These are phyloP conservation scores for Chromoteleia sp. DNA, from an alignment of 2,888 invertebrate species.

Conservation along the genomic window DNA sequence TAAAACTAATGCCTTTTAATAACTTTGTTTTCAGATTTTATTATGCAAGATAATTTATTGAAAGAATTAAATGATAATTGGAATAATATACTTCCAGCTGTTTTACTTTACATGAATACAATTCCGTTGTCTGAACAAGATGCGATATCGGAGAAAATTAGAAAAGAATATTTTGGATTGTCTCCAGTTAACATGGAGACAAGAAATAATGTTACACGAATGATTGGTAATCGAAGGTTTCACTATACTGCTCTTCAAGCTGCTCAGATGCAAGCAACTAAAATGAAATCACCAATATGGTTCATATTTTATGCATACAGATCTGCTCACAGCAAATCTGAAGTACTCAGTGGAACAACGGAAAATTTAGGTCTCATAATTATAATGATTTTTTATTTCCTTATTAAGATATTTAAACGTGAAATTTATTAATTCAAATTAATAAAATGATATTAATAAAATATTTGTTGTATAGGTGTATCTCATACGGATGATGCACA, in stretches of 20 bases:
- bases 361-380: conserved; percentile 86
- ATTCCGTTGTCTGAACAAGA: conserved; percentile 85
- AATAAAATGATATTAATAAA: too few species aligned
- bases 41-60: conserved; percentile 84
- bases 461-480: too few species aligned
- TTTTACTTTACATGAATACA: conserved; percentile 88
- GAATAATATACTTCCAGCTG: conserved; percentile 87
- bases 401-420: too few species aligned
- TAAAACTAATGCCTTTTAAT: background rate
- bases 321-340: conserved; percentile 86
- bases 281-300: conserved; percentile 87
- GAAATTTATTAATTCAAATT: too few species aligned
- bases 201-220: conserved; percentile 81
- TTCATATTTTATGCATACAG: conserved; percentile 88
- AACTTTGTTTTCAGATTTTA: conserved; percentile 76
- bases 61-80: conserved; percentile 86
- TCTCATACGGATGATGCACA: conserved; percentile 11
- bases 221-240: conserved; percentile 89
- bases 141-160: conserved; percentile 86
- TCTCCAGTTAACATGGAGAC: conserved; percentile 84
- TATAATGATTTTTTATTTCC: too few species aligned
- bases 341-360: conserved; percentile 85
- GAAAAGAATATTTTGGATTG: conserved; percentile 86
- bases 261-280: conserved; percentile 87
- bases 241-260: conserved; percentile 86